Base-by-base conservation (phyloP, 92 coral and sea anemone genomes). In the Zoanthus solanderi region DNA sequence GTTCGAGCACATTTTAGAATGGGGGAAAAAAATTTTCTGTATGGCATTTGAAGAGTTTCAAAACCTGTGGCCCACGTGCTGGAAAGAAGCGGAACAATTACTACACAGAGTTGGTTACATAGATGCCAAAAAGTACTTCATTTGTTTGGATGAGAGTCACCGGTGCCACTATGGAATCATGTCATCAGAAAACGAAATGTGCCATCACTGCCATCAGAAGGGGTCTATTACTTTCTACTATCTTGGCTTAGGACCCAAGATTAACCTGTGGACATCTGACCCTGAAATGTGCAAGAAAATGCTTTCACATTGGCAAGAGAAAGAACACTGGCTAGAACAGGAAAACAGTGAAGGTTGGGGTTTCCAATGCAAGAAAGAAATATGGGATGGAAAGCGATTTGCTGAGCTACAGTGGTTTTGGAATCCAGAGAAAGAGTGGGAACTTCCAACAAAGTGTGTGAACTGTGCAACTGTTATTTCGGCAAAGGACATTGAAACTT, bases 401-500 rank as follows among this genome's bases (percentile, higher is more conserved):
- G 57, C 83, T 9, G 82, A 85, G 58, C 80, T 85, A n/a, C 82
- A 73, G 61, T 85, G 82, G 81, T 85, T 85, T 85, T 85, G 83
- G 88, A 85, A 85, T 73, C 88, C 81, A 29, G 88, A 85, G 32
- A 47, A 72, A 31, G 54, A 74, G 58, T 85, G 88, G 88, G 4
- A 72, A 53, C 57, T 75, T 17, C 83, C 88, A 54, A 65, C 73
- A 11, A 28, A 85, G 69, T 85, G 88, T 47, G 28, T 9, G 14
- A 85, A 16, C 29, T 74, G 88, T 75, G 52, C 30, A 42, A 53
- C 58, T 13, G 83, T 85, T 52, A 71, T 78, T 14, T 87, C 90
- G 30, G 85, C 75, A 9, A 14, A 68, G 16, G 29, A 87, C 29
- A 50, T 87, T 29, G 18, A 65, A 0, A 53, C 90, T 78, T 87